Percentiles rank a stretch among this genome's conserved stretches.
Conservation (phyloP, 2,113 vertebrate species). For the Stigmatopora argus region DNA sequence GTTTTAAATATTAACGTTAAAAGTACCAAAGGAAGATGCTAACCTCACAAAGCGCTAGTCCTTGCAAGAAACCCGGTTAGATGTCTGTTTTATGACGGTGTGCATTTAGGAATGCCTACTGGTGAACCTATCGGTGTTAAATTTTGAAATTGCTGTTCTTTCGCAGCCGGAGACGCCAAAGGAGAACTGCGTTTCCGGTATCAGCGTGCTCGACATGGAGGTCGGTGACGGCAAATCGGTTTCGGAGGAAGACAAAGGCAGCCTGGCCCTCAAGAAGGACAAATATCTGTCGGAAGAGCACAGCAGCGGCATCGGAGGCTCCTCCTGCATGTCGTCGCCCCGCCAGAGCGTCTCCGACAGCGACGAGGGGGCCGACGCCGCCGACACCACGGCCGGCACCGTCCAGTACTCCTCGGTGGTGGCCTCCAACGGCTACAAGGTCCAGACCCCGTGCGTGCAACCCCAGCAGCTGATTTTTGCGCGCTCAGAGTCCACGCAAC, state of each 20-base stretch:
- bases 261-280: constrained; percentile 84
- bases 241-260: constrained; percentile 81
- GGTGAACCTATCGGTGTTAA: no score
- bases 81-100: no score
- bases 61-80: no score
- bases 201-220: constrained; percentile 87
- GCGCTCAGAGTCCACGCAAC: constrained; percentile 93
- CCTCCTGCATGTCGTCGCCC: constrained; percentile 94
- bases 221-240: constrained; percentile 75
- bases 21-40: no score
- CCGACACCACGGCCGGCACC: constrained; percentile 86
- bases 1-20: no score
- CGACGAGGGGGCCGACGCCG: constrained; percentile 81
- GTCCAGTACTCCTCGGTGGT: constrained; percentile 94
- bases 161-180: constrained; percentile 78
- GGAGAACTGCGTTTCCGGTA: constrained; percentile 80
- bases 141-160: neutral
- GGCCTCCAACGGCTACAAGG: constrained; percentile 82
- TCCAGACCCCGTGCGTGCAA: constrained; percentile 73
- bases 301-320: constrained; percentile 95
- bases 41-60: no score
- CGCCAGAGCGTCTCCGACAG: constrained; percentile 90
- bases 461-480: constrained; percentile 75
- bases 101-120: no score
- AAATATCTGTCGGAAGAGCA: constrained; percentile 89